Base-by-base conservation (phyloP, 2,888 invertebrate genomes). In the Pristionchus entomophagus region DNA sequence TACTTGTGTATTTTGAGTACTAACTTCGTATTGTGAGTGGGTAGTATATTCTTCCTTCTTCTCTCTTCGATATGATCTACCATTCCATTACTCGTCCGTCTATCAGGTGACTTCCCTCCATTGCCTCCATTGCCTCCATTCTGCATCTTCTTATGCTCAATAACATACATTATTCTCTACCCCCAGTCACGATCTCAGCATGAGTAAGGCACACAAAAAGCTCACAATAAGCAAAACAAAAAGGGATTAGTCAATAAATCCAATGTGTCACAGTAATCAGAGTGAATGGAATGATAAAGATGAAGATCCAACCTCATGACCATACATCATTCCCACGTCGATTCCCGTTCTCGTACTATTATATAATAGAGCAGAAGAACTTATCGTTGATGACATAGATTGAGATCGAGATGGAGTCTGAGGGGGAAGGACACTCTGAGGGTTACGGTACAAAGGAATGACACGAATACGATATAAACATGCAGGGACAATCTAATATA, bases 341-440 rank as follows among this genome's bases (percentile, higher is more conserved):
- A 78, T 49, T 29, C 49, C 49, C 1, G 49, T 78, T 4, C 78
- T 26, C 17, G 49, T 78, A 10, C 49, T 32, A 78, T 78, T 78
- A n/a, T 78, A 78, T 22, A 78, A 49, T 17, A 78, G 78, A 29
- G 78, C 51, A n/a, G 78, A 78, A 2, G 78, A 49, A 19, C 49
- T 49, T 26, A 51, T 49, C 14, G 78, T 32, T 22, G 78, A 78
- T 5, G 78, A 78, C 29, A 78, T 49, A 12, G 78, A 78, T 51
- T 78, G 78, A 17, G 78, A 78, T 29, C 78, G 78, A 78, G 49
- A 45, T 14, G 78, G 78, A 69, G 69, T 69, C 22, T n/a, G n/a
- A n/a, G n/a, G n/a, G n/a, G n/a, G n/a, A n/a, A n/a, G n/a, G n/a
- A 69, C 38, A 69, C 69, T 69, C 69, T 69, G 69, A 69, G 69